Evolutionary conservation across 2,888 invertebrate species (phyloP), one percentile per base, ranked within the genome.

Genomic region (Brachyptera risi): DNA sequence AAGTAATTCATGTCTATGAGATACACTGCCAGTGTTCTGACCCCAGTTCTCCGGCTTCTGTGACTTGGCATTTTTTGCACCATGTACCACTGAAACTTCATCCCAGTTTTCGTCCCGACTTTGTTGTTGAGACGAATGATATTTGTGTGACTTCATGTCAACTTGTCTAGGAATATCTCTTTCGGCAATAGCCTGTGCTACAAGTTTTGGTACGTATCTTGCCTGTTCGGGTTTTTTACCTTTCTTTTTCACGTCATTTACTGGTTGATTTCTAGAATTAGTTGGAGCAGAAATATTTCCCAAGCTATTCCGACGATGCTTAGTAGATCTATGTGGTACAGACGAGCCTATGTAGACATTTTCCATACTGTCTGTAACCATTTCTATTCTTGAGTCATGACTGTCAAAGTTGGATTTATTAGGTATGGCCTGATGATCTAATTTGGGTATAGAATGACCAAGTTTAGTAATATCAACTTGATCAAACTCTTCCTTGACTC

Each of bases 201-300:
- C 72, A 64, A 75, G 75, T 68, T 78, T 77, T 27, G 81, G 79
- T 66, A 81, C 76, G 69, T 81, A 82, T 54, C 79, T 71, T 64
- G 73, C 74, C 68, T 80, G 79, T 66, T 82, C 82, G n/a, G 82
- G 82, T 71, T 81, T 82, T 67, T 77, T 79, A 64, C 68, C 71
- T 69, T 74, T 77, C 64, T 69, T 73, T 58, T 71, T 70, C 2
- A 51, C 15, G 42, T 65, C 64, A 59, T 56, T 51, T 9, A 35
- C 19, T n/a, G n/a, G n/a, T 9, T 31, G 27, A 23, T 40, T 49
- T 58, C 58, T 61, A 11, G 47, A 26, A 38, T 54, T 58, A 40
- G 44, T n/a, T n/a, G 49, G 31, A 35, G 59, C 27, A 15, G 19
- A 31, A 5, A 50, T 59, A 40, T 63, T 42, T 19, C 54, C 59